phyloP scores from a whole-genome alignment of 2,888 invertebrate genomes.

The Tubulanus polymorphus region DNA sequence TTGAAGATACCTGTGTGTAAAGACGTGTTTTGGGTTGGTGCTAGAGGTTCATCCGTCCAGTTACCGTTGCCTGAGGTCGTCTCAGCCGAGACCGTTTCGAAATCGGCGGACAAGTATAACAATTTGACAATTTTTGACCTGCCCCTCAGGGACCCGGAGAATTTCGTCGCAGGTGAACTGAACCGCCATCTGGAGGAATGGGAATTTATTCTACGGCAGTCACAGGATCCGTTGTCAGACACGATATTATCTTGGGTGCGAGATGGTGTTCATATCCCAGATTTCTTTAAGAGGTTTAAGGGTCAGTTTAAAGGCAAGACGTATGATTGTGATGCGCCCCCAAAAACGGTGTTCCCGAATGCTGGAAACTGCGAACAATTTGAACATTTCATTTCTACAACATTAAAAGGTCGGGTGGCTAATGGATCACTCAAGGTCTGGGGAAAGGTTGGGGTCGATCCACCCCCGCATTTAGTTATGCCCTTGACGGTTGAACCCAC shows the following conservation, averaged over 20 bases:
- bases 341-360: neutral
- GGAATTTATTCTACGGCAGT: neutral
- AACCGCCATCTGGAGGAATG: slow-evolving; percentile 6
- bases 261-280: slow-evolving; percentile 8
- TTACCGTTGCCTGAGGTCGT: too few species aligned
- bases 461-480: slow-evolving; percentile 10
- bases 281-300: slow-evolving; percentile 11
- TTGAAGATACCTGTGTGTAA: too few species aligned
- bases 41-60: too few species aligned
- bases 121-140: too few species aligned
- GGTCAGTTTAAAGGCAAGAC: slow-evolving; percentile 14
- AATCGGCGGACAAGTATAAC: too few species aligned
- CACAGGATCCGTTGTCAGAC: neutral
- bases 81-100: too few species aligned
- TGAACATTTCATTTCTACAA: slow-evolving; percentile 3
- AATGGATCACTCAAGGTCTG: slow-evolving; percentile 8
- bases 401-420: slow-evolving; percentile 4
- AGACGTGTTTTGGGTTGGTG: too few species aligned
- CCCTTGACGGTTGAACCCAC: slow-evolving; percentile 14
- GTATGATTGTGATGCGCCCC: slow-evolving; percentile 4
- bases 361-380: neutral
- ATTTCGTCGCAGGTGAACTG: slow-evolving; percentile 12
- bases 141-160: slow-evolving; percentile 11
- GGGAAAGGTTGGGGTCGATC: slow-evolving; percentile 10
- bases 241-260: slow-evolving; percentile 6